Conservation (phyloP, 2,113 vertebrate species). For the Axis porcinus region DNA sequence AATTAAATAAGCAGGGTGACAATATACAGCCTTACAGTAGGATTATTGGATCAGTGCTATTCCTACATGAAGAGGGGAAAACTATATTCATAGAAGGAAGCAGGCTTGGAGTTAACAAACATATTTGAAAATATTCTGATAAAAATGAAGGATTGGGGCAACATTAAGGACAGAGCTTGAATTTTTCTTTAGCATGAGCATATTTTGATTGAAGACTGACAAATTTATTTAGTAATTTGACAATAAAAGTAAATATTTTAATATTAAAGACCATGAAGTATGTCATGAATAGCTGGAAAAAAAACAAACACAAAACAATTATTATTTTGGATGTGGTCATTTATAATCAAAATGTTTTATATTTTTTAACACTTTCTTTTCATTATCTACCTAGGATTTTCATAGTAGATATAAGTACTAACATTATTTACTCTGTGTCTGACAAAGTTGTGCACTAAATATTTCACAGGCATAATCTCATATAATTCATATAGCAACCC, state of each 20-base stretch:
- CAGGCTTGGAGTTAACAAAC: neutral
- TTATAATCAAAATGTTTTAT: neutral
- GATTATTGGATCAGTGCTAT: constrained; percentile 39
- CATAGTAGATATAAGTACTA: neutral
- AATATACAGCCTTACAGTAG: neutral
- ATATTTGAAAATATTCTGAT: neutral
- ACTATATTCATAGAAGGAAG: neutral
- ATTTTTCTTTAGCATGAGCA: neutral
- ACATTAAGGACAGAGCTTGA: neutral
- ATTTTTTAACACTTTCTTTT: neutral
- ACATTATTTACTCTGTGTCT: neutral
- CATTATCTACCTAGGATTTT: neutral
- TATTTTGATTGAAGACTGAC: neutral
- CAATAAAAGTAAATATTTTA: neutral
- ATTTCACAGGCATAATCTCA: neutral
- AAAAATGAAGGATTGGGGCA: neutral
- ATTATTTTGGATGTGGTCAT: neutral
- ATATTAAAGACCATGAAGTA: neutral
- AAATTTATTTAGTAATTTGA: neutral
- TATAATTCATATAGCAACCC: neutral
- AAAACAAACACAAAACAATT: neutral
- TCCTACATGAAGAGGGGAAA: neutral
- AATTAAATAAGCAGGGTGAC: no score
- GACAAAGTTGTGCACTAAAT: neutral
- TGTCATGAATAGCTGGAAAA: neutral